Percentiles rank a stretch among this genome's conserved stretches.
phyloP scores from a whole-genome alignment of 2,797 vertebrate species.

The Paedocypris micromegethes region DNA sequence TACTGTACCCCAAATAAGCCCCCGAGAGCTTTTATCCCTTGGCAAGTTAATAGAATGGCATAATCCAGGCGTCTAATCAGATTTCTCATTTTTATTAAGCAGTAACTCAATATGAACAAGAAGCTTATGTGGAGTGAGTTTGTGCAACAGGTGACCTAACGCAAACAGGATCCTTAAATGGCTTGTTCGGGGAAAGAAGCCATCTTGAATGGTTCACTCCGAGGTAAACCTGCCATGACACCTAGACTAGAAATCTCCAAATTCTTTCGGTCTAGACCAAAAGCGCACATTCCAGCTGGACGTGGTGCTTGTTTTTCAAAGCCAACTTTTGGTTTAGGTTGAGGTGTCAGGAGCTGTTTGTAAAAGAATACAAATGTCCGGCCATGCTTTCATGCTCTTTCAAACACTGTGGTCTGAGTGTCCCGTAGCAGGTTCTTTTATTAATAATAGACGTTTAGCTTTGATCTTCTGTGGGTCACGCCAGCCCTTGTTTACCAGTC shows the following conservation, averaged over 20 bases:
- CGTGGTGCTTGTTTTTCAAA: slow-evolving; percentile 23
- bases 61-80: slow-evolving; percentile 17
- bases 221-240: slow-evolving; percentile 32
- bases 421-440: slow-evolving; percentile 40
- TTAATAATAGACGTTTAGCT: slow-evolving; percentile 29
- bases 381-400: slow-evolving; percentile 41
- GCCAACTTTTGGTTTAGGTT: slow-evolving; percentile 15
- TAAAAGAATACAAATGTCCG: slow-evolving; percentile 9
- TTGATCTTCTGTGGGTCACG: slow-evolving; percentile 36
- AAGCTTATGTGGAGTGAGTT: slow-evolving; percentile 30
- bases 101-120: slow-evolving; percentile 35
- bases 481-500: slow-evolving; percentile 33
- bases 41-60: slow-evolving; percentile 17
- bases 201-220: slow-evolving; percentile 23
- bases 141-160: slow-evolving; percentile 25
- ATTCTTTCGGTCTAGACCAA: slow-evolving; percentile 21
- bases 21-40: slow-evolving; percentile 2
- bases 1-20: not conserved
- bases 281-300: not conserved
- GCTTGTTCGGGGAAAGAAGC: not conserved
- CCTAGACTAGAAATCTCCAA: slow-evolving; percentile 34
- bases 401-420: slow-evolving; percentile 45
- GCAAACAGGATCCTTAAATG: slow-evolving; percentile 18
- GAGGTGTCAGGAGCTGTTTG: slow-evolving; percentile 17
- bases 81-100: slow-evolving; percentile 37